Evolutionary conservation across 2,113 vertebrate genomes (phyloP).

Genomic region (Puntigrus tetrazona): DNA sequence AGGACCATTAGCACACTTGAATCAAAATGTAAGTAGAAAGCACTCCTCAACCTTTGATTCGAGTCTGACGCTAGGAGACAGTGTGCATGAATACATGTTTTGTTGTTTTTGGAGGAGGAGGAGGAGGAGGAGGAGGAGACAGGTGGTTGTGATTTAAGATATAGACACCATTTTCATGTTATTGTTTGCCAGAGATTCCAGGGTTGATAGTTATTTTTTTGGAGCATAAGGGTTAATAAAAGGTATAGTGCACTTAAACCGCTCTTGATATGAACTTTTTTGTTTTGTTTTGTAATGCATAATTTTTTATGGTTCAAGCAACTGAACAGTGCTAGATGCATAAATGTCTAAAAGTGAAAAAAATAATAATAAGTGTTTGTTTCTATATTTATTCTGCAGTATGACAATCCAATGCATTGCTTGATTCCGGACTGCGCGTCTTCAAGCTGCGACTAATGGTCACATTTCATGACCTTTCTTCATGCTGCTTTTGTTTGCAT

Average conservation of each 20-base stretch:
- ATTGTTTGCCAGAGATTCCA: not conserved
- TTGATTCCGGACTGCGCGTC: not conserved
- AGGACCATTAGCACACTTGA: slow-evolving; percentile 39
- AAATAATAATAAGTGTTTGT: not conserved
- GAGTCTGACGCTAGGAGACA: not conserved
- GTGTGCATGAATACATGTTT: not conserved
- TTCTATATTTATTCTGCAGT: not conserved
- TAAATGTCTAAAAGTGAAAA: not conserved
- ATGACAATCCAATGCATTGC: not conserved
- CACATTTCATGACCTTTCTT: not conserved
- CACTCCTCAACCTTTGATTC: not conserved
- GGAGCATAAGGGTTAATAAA: not conserved
- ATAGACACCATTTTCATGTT: slow-evolving; percentile 7
- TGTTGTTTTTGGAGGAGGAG: not conserved
- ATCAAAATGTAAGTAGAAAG: slow-evolving; percentile 31
- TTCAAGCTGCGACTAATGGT: not conserved
- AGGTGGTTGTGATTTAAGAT: slow-evolving; percentile 8
- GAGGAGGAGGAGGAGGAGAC: not conserved
- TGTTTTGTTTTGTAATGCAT: not conserved
- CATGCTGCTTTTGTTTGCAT: not conserved
- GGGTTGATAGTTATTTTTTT: not conserved
- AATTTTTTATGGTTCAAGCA: not conserved
- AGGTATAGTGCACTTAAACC: not conserved
- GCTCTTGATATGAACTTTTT: no score
- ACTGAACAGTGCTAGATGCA: not conserved